Evolutionary conservation across 2,888 invertebrate genomes (phyloP).

Genomic region (Drosophila conformis): DNA sequence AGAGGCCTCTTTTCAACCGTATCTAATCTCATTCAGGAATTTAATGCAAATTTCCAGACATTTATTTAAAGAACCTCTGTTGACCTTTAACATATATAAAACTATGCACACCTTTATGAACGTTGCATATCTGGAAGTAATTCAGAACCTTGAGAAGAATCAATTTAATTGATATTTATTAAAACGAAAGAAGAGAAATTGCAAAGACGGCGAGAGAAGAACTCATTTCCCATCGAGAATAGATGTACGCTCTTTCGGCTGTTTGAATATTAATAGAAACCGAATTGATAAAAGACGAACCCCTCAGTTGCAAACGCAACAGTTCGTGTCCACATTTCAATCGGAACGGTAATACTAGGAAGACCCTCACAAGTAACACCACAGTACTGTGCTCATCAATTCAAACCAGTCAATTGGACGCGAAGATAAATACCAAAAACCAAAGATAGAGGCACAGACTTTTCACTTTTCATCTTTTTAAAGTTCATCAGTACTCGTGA

Average conservation of each 20-base stretch:
- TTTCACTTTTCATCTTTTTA: not conserved
- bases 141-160: conserved; percentile 69
- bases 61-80: conserved; percentile 15
- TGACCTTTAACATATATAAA: conserved; percentile 25
- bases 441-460: not conserved
- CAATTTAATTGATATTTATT: conserved; percentile 75
- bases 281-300: conserved; percentile 65
- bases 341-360: conserved; percentile 43
- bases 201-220: conserved; percentile 19
- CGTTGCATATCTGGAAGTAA: conserved; percentile 42
- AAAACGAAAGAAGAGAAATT: conserved; percentile 48
- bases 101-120: conserved; percentile 31
- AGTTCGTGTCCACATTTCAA: conserved; percentile 57
- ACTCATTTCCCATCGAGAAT: conserved; percentile 12
- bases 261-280: conserved; percentile 54
- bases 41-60: conserved; percentile 32
- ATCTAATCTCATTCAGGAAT: conserved; percentile 32
- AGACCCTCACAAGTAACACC: conserved; percentile 8
- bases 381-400: conserved; percentile 10
- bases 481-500: not conserved
- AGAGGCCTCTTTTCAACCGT: not conserved
- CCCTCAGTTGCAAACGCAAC: conserved; percentile 26
- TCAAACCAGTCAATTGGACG: conserved; percentile 14
- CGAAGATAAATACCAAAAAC: conserved; percentile 3
- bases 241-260: conserved; percentile 35